phyloP scores from a whole-genome alignment of 2,888 invertebrate species.

The Papilio gigon region DNA sequence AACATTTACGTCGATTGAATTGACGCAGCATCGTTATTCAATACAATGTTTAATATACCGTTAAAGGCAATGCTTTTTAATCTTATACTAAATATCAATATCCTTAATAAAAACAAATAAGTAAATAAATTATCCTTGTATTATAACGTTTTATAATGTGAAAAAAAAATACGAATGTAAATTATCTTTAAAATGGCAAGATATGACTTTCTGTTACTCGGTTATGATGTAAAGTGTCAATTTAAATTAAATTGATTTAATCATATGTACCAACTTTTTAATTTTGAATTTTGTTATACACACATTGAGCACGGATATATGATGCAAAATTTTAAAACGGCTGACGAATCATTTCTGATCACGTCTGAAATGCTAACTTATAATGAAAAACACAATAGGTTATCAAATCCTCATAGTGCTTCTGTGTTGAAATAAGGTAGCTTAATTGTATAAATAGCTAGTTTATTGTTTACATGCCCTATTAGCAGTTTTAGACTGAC shows the following conservation, averaged over 20 bases:
- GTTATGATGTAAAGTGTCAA: too few species aligned
- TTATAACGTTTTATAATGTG: too few species aligned
- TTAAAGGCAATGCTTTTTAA: background rate
- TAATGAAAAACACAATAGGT: slow-evolving; percentile 3
- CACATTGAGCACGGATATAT: too few species aligned
- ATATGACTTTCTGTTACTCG: too few species aligned
- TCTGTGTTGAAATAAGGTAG: slow-evolving; percentile 12
- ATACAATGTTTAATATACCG: background rate
- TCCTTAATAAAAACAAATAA: background rate
- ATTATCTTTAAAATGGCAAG: too few species aligned
- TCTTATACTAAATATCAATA: background rate
- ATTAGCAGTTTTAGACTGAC: slow-evolving; percentile 34
- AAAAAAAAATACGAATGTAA: too few species aligned
- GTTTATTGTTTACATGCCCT: slow-evolving; percentile 31
- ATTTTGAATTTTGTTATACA: too few species aligned
- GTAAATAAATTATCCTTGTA: too few species aligned
- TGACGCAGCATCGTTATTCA: background rate
- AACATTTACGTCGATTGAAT: background rate
- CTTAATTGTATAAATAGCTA: slow-evolving; percentile 9
- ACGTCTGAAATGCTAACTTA: background rate
- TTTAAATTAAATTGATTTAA: too few species aligned
- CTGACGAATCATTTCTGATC: background rate
- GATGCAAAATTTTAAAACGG: background rate
- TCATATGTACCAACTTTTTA: too few species aligned
- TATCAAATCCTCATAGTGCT: slow-evolving; percentile 6